phyloP scores from a whole-genome alignment of 2,797 vertebrate species.

The Takifugu ocellatus region DNA sequence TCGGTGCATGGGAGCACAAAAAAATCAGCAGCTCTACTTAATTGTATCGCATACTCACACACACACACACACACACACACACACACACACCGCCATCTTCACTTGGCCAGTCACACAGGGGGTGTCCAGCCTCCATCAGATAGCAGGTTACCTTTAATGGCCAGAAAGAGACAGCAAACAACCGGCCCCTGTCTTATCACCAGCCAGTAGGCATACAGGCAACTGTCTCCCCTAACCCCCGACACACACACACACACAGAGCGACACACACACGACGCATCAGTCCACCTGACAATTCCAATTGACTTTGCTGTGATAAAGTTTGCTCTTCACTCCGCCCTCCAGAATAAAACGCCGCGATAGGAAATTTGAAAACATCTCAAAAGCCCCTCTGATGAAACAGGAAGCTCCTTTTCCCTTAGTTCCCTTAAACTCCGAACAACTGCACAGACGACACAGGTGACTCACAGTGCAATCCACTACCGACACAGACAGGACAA shows the following conservation, averaged over 20 bases:
- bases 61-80: constrained; percentile 4
- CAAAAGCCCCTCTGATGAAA: no score
- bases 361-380: no score
- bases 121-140: constrained; percentile 61
- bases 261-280: constrained; percentile 10
- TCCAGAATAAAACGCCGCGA: constrained; percentile 10
- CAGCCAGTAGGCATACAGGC: constrained; percentile 30
- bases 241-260: constrained; percentile 14
- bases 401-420: no score
- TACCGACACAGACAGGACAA: not conserved
- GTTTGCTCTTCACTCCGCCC: constrained; percentile 16
- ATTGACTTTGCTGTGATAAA: constrained; percentile 26
- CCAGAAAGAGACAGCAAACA: constrained; percentile 66
- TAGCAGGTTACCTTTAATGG: constrained; percentile 66
- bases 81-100: constrained; percentile 7
- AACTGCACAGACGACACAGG: no score
- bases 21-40: constrained; percentile 24
- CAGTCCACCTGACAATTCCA: constrained; percentile 28
- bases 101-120: constrained; percentile 22
- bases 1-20: constrained; percentile 38
- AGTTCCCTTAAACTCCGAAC: no score
- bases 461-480: no score
- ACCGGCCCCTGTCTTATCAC: constrained; percentile 71
- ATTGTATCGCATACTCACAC: constrained; percentile 14
- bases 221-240: constrained; percentile 3